Percentiles rank a stretch among this genome's conserved stretches.
Conservation (phyloP, 2,797 vertebrate genomes). For the Argyrosomus regius region DNA sequence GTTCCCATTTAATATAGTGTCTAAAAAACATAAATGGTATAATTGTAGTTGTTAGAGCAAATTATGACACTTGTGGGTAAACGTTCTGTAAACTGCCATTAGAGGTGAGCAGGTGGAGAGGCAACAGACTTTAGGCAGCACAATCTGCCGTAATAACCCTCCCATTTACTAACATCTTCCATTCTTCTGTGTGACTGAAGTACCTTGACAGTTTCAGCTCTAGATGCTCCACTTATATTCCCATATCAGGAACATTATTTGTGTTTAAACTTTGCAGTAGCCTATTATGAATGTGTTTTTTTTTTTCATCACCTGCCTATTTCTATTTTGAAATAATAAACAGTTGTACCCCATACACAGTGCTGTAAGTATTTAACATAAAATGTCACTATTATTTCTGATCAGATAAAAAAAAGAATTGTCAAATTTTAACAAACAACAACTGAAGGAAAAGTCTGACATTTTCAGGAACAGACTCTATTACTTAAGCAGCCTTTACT, state of each 20-base stretch:
- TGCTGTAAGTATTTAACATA: slow-evolving; percentile 4
- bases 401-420: background rate
- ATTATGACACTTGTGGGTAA: slow-evolving; percentile 83
- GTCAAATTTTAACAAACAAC: background rate
- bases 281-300: slow-evolving; percentile 21
- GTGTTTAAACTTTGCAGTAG: slow-evolving; percentile 37
- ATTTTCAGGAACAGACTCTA: background rate
- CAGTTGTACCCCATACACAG: background rate
- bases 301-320: slow-evolving; percentile 7
- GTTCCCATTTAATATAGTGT: slow-evolving; percentile 75
- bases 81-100: slow-evolving; percentile 83
- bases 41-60: slow-evolving; percentile 84
- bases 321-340: background rate
- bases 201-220: slow-evolving; percentile 65
- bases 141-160: slow-evolving; percentile 82
- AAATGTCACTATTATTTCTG: background rate
- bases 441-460: background rate
- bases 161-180: slow-evolving; percentile 72
- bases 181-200: slow-evolving; percentile 71
- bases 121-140: slow-evolving; percentile 63
- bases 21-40: slow-evolving; percentile 75
- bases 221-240: slow-evolving; percentile 71
- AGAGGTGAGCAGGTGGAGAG: slow-evolving; percentile 78
- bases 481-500: background rate
- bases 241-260: slow-evolving; percentile 54